Evolutionary conservation across 2,797 vertebrate genomes (phyloP).

Genomic region (Sebastes paucispinis): DNA sequence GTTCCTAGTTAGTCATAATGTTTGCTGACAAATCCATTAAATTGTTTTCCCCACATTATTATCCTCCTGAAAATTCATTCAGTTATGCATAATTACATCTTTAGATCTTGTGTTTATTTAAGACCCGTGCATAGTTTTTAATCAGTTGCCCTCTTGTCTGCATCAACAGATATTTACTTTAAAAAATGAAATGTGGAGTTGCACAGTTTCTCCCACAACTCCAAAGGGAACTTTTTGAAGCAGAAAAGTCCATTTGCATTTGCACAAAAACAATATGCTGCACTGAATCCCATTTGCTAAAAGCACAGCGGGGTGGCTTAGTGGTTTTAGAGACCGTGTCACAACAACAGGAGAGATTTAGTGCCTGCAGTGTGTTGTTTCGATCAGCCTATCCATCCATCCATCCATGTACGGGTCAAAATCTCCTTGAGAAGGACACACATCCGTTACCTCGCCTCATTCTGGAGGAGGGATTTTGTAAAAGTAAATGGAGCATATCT

Average conservation of each 20-base stretch:
- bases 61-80: constrained; percentile 34
- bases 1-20: constrained; percentile 17
- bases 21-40: constrained; percentile 41
- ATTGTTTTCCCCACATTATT: constrained; percentile 28
- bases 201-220: neutral
- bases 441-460: constrained; percentile 12
- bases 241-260: constrained; percentile 38
- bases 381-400: constrained; percentile 42
- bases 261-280: constrained; percentile 18
- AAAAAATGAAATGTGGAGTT: constrained; percentile 10
- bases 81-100: constrained; percentile 34
- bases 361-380: constrained; percentile 22
- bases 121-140: constrained; percentile 19
- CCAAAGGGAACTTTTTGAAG: constrained; percentile 12
- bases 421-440: constrained; percentile 42
- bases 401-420: constrained; percentile 27
- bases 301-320: constrained; percentile 31
- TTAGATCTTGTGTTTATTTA: constrained; percentile 41
- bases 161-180: constrained; percentile 33
- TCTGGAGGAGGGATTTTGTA: constrained; percentile 24
- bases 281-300: constrained; percentile 28
- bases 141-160: constrained; percentile 18
- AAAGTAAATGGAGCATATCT: constrained; percentile 46
- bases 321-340: constrained; percentile 30
- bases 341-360: constrained; percentile 52